Conservation (phyloP, 2,113 vertebrate species). For the Lates calcarifer region DNA sequence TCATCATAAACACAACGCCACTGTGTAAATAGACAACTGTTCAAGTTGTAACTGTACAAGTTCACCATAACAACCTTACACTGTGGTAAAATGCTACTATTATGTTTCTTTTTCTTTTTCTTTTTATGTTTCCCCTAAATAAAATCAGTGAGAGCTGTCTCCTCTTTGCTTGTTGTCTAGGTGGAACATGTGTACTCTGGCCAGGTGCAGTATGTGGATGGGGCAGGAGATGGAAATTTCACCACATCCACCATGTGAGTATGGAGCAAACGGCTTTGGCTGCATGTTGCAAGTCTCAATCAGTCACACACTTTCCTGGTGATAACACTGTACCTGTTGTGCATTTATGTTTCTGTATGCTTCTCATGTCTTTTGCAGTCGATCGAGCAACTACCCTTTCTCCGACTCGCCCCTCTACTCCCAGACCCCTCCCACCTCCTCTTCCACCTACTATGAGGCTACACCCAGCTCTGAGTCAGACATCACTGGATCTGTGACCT, state of each 20-base stretch:
- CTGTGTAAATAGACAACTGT: not conserved
- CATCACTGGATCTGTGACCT: slow-evolving; percentile 83
- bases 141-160: slow-evolving; percentile 14
- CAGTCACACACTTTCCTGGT: slow-evolving; percentile 7
- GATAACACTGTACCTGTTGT: not conserved
- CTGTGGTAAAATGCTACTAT: not conserved
- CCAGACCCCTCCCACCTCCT: slow-evolving; percentile 84
- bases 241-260: slow-evolving; percentile 90
- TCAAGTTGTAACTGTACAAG: no score
- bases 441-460: slow-evolving; percentile 87
- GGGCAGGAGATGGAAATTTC: slow-evolving; percentile 85
- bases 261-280: not conserved
- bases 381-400: slow-evolving; percentile 88
- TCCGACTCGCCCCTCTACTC: slow-evolving; percentile 89
- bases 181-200: slow-evolving; percentile 90
- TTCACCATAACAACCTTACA: not conserved
- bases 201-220: slow-evolving; percentile 93
- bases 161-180: slow-evolving; percentile 71
- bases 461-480: slow-evolving; percentile 85
- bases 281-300: not conserved
- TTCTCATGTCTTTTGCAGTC: slow-evolving; percentile 76
- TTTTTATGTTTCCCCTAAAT: not conserved
- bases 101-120: not conserved
- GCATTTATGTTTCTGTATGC: not conserved
- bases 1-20: not conserved